Base-by-base conservation (phyloP, 2,113 vertebrate genomes). In the Odobenus rosmarus region DNA sequence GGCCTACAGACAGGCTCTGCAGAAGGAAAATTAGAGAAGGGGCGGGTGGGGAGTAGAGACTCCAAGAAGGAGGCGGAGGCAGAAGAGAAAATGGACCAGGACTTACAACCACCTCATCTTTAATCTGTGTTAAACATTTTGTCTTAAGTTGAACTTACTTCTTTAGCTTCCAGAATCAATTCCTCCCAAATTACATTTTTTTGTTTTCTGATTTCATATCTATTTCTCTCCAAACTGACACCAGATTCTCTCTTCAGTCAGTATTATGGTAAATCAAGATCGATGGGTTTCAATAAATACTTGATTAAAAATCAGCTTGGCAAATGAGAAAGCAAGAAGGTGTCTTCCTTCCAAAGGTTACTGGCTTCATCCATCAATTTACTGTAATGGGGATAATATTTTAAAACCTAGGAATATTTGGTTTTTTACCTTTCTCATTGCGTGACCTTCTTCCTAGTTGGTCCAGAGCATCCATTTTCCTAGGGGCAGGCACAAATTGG, bases 361-460 rank as follows among this genome's bases (percentile, higher is more conserved):
- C 39, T 74, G 55, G 19, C 46, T 82, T 89, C 12, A 23, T 14
- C 76, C 79, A 51, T 53, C 28, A 23, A 39, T 76, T 76, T 76
- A n/a, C 31, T 51, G 31, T 8, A 16, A 69, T 26, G 18, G 67
- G 26, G 31, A 61, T 49, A 55, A n/a, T 53, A 81, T 36, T 76
- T 91, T 82, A 59, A 81, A 82, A 39, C 26, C 12, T 33, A 36
- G 23, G 15, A 28, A 76, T 1, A 13, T 13, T 67, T 74, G 46
- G 53, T 24, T 18, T 77, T 87, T 82, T 57, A n/a, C 18, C 53
- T 96, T 62, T 79, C n/a, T 72, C 71, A 69, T 83, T 39, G n/a
- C 28, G 36, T 55, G 86, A 39, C 16, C 77, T 84, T 88, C 89
- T 81, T 88, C 90, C 51, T 36, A 74, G 55, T 5, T 28, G 64